These are phyloP conservation scores for Diploscapter pachys DNA, from an alignment of 1,140 invertebrate genomes.

Conservation along the genomic window DNA sequence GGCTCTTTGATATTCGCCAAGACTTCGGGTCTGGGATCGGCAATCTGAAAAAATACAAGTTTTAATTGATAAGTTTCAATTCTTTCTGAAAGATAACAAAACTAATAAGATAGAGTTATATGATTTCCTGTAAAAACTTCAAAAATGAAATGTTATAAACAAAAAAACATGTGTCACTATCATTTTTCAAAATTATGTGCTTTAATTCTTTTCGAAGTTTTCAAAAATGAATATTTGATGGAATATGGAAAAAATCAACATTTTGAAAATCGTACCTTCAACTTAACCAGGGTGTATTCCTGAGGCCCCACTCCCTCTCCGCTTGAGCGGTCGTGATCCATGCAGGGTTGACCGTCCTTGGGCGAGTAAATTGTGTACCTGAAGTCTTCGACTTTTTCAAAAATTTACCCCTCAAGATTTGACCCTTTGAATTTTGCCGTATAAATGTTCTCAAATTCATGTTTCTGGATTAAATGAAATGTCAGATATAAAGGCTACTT, in stretches of 20 bases:
- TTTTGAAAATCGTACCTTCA: conserved; percentile 65
- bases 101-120: background rate
- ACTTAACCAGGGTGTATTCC: conserved; percentile 95
- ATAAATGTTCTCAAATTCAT: no score
- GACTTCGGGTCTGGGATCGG: conserved; percentile 63
- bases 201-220: background rate
- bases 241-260: no score
- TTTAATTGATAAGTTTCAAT: background rate
- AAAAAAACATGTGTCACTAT: no score
- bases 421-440: no score
- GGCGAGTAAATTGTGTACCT: conserved; percentile 92
- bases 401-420: background rate
- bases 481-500: no score
- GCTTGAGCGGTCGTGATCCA: conserved; percentile 94
- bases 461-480: no score
- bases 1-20: conserved; percentile 57
- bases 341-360: conserved; percentile 93
- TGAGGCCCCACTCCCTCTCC: conserved; percentile 97
- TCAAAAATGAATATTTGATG: background rate
- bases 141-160: no score
- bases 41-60: conserved; percentile 67
- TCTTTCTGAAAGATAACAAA: background rate
- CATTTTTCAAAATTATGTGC: no score
- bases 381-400: conserved; percentile 24
- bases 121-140: background rate